Evolutionary conservation across 2,888 invertebrate genomes (phyloP), one percentile per base, ranked within the genome.

Genomic region (Pherbina coryleti): DNA sequence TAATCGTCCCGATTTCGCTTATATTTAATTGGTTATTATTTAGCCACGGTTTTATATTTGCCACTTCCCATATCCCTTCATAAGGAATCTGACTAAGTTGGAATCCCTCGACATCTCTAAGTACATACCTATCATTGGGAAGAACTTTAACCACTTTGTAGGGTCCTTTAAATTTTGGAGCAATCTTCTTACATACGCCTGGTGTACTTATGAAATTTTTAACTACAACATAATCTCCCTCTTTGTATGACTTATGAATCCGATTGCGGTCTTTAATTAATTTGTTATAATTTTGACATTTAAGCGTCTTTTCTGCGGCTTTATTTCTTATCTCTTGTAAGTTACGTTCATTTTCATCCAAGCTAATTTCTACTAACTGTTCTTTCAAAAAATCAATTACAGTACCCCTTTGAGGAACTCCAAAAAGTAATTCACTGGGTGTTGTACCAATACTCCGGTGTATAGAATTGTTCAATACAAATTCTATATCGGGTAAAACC

Each of bases 131-230:
- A n/a, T 53, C 53, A 53, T 53, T 53, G 14, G 53, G 53, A 17
- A 53, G n/a, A 53, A 53, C 53, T 53, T 53, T 53, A 53, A 53
- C 53, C n/a, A 53, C n/a, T n/a, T 53, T 53, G n/a, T 53, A 53
- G 17, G 53, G 53, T n/a, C 53, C 53, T 53, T 53, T 53, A n/a
- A 53, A 53, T 17, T n/a, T 14, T 3, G 53, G 53, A 17, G 53
- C 53, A 53, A 53, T 53, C 53, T 53, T 53, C 7, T 53, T 53
- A 53, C 53, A 53, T 53, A n/a, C 53, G 17, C 53, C 53, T 53
- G 53, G 53, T 17, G 14, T 53, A 53, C 53, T 53, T 17, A 53
- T 53, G 8, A 53, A 14, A 53, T 53, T 53, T 7, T 53, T 53
- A 17, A 53, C 53, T n/a, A 53, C n/a, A 3, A 53, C 53, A 7